Evolutionary conservation across 2,888 invertebrate species (phyloP).

Genomic region (Cartodere bifasciata): DNA sequence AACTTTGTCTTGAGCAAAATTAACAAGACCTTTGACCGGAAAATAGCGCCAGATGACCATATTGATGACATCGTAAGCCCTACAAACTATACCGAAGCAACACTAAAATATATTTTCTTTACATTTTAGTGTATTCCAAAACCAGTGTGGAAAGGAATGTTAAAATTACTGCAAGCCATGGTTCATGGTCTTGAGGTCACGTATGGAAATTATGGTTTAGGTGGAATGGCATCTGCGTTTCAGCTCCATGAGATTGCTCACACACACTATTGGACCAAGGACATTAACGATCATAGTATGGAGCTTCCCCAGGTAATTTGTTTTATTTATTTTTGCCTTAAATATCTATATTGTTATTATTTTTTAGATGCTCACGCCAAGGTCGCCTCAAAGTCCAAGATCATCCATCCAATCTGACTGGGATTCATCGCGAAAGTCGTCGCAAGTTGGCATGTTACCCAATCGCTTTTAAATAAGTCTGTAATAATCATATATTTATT

Average conservation of each 20-base stretch:
- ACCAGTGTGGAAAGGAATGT: constrained; percentile 91
- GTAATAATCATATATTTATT: not conserved
- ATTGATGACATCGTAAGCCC: constrained; percentile 89
- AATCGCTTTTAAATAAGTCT: not conserved
- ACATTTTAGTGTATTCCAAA: constrained; percentile 75
- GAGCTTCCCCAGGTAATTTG: constrained; percentile 24
- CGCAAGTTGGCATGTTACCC: constrained; percentile 43
- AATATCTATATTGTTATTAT: constrained; percentile 21
- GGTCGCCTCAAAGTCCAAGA: constrained; percentile 50
- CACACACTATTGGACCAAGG: constrained; percentile 95
- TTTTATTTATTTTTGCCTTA: constrained; percentile 2
- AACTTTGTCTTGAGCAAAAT: constrained; percentile 91
- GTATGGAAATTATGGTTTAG: constrained; percentile 83
- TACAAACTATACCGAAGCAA: not conserved
- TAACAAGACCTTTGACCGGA: constrained; percentile 84
- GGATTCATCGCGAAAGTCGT: constrained; percentile 50
- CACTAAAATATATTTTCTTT: constrained; percentile 4
- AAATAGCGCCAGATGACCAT: constrained; percentile 90
- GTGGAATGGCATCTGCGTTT: constrained; percentile 95
- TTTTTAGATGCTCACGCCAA: constrained; percentile 47
- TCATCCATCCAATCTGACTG: constrained; percentile 41
- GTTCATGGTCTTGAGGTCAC: constrained; percentile 85
- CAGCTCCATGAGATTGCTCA: constrained; percentile 97
- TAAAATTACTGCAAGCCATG: constrained; percentile 81
- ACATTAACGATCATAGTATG: constrained; percentile 47